Evolutionary conservation across 2,888 invertebrate genomes (phyloP).

Genomic region (Drosophila putrida): DNA sequence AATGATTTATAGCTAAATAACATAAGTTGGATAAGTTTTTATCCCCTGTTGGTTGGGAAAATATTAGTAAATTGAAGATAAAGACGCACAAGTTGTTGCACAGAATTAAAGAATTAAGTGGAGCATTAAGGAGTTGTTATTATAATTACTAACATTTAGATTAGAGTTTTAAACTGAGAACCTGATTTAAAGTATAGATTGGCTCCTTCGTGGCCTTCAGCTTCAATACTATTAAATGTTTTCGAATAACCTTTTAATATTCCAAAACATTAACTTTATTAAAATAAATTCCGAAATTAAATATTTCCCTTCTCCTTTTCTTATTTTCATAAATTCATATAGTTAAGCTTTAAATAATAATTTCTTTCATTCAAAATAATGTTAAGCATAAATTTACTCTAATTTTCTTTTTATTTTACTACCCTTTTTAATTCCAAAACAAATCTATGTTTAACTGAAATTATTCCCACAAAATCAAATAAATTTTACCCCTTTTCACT

Average conservation of each 20-base stretch:
- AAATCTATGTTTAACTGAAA: neutral
- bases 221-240: neutral
- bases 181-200: too few species aligned
- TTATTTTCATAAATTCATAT: too few species aligned
- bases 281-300: too few species aligned
- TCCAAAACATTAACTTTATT: neutral
- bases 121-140: too few species aligned
- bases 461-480: conserved; percentile 1
- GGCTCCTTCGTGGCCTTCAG: too few species aligned
- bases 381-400: neutral
- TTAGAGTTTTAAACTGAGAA: too few species aligned
- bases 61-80: neutral
- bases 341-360: too few species aligned
- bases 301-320: too few species aligned
- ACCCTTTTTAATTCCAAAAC: neutral
- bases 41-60: neutral
- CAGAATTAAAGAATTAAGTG: too few species aligned
- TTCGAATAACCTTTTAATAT: neutral
- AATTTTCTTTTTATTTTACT: conserved; percentile 1
- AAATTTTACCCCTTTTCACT: neutral
- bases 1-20: conserved; percentile 12
- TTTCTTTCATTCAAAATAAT: neutral
- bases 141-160: too few species aligned
- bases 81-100: neutral
- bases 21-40: neutral